Percentiles rank a stretch among this genome's conserved stretches.
Evolutionary conservation across 1,140 invertebrate species (phyloP).

Genomic region (Anastrepha obliqua): DNA sequence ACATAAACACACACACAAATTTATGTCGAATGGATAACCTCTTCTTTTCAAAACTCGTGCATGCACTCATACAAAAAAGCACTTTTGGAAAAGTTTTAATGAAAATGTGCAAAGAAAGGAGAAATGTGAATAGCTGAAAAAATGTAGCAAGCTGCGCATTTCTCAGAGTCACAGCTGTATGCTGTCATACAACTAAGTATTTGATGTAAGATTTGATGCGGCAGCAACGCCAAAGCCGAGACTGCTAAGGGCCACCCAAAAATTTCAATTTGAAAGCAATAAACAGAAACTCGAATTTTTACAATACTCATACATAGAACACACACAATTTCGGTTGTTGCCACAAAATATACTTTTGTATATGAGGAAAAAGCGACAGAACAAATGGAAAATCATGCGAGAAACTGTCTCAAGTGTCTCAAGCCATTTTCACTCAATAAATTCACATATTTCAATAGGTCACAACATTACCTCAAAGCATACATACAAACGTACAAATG

Average conservation of each 20-base stretch:
- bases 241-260: background rate
- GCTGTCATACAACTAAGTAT: conserved; percentile 21
- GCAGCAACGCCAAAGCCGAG: background rate
- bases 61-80: background rate
- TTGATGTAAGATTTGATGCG: conserved; percentile 17
- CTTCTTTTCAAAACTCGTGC: background rate
- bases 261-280: conserved; percentile 26
- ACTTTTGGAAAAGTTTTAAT: conserved; percentile 41
- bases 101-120: conserved; percentile 31
- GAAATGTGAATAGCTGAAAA: background rate
- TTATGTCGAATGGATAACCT: background rate
- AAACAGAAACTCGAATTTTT: background rate
- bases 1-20: too few species aligned
- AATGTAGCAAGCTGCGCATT: background rate
- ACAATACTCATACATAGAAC: background rate
- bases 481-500: background rate
- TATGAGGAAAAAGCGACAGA: conserved; percentile 1
- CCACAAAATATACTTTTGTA: background rate
- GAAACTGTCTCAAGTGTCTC: conserved; percentile 16
- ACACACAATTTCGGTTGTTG: too few species aligned
- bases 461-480: background rate
- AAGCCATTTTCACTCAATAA: conserved; percentile 42
- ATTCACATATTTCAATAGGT: background rate
- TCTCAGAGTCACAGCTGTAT: background rate
- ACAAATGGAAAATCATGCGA: background rate